Base-by-base conservation (phyloP, 2,113 vertebrate species). In the Alligator sinensis region DNA sequence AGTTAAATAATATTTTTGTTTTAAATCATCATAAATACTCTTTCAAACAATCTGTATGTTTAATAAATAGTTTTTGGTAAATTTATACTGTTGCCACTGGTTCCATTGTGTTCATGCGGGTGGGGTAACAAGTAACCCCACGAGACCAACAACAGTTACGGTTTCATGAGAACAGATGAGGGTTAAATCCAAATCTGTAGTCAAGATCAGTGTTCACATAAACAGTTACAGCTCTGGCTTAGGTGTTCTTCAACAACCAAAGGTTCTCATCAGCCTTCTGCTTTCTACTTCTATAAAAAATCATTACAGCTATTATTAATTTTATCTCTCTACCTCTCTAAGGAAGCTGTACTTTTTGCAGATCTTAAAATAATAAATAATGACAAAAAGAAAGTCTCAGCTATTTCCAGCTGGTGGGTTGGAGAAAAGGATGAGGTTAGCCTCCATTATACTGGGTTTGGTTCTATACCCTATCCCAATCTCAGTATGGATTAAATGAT, bases 181-280 rank as follows among this genome's bases (percentile, higher is more conserved):
- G 47, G 47, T 47, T 47, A 7, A 63, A 75, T 75, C 84, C 95
- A 92, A 86, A 86, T 28, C 84, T 62, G 62, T 5, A 66, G 89
- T 34, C 18, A 70, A 92, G 93, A 86, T 60, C 77, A 89, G 85
- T 86, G 78, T 24, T 88, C 88, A 74, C 83, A 88, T 74, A 80
- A 90, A 77, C 87, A 93, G 74, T 83, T 90, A 66, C 81, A 93
- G 89, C 90, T 89, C 92, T 83, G 91, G 92, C 92, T 94, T 22
- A 86, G 92, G 90, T 81, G 92, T 91, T 84, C 92, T 8, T 15
- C 84, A 91, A 92, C 86, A 92, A 94, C 79, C 95, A 74, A 47
- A 3, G 90, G 79, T 77, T 75, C 88, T 78, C 18, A 92, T 68
- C 93, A 94, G 93, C 93, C 80, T 80, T 82, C 70, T 72, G 5